Percentiles rank a stretch among this genome's conserved stretches.
Conservation (phyloP, 2,888 invertebrate species). For the Gandaritis pyraliata region DNA sequence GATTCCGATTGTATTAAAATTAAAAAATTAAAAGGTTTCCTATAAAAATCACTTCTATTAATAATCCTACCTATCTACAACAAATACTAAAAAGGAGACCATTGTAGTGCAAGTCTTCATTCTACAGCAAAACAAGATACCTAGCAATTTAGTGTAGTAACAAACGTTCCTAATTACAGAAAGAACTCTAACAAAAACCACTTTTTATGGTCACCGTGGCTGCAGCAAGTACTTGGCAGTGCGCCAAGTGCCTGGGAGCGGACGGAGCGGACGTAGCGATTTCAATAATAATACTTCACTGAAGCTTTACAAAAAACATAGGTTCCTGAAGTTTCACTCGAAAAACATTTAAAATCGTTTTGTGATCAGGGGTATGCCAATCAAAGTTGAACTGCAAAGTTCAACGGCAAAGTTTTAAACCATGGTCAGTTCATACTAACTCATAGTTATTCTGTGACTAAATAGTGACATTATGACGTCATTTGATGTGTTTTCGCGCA, state of each 20-base stretch:
- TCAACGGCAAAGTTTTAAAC: no score
- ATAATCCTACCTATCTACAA: no score
- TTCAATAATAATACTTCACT: slow-evolving; percentile 48
- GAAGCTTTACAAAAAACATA: not conserved
- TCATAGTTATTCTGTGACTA: no score
- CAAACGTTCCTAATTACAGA: slow-evolving; percentile 28
- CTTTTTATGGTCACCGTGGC: slow-evolving; percentile 29
- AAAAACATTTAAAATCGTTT: not conserved
- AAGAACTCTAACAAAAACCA: slow-evolving; percentile 21
- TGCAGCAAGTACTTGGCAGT: slow-evolving; percentile 39
- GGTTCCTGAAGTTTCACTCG: not conserved
- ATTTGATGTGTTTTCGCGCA: no score
- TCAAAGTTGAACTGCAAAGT: no score
- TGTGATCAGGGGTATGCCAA: no score
- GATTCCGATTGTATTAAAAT: no score
- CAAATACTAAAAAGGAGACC: no score
- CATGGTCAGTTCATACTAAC: no score
- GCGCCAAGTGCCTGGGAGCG: slow-evolving; percentile 43
- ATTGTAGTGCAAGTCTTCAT: not conserved
- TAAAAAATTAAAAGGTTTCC: no score
- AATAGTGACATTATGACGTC: no score
- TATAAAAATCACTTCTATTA: no score
- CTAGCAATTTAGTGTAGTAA: slow-evolving; percentile 24
- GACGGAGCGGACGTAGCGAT: slow-evolving; percentile 44
- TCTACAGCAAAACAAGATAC: slow-evolving; percentile 14